Evolutionary conservation across 1,140 invertebrate species (phyloP), one percentile per base, ranked within the genome.

Genomic region (Rhopalosiphum padi): DNA sequence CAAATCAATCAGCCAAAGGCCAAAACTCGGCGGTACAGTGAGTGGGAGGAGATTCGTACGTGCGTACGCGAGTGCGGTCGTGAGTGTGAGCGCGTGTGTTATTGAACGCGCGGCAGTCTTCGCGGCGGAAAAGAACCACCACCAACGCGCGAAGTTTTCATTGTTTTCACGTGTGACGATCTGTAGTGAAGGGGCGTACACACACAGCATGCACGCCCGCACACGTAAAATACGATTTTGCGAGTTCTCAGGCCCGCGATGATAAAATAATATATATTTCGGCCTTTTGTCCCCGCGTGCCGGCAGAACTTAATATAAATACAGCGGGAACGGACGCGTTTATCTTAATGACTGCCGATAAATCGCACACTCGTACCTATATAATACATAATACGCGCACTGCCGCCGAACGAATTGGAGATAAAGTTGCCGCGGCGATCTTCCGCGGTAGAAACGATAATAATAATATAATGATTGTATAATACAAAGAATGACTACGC

Each of bases 111-210:
- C 87, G 46, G 8, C 15, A 68, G 60, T 46, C 43, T 86, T 86
- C 15, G 85, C 43, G 1, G 5, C 41, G 4, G 11, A 86, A 46
- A 86, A 30, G 48, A 89, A n/a, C n/a, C n/a, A 51, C 30, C 60
- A 4, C 55, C 2, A 37, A 1, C 37, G 37, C 55, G 7, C 9
- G 22, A 90, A 90, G 88, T 90, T 90, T 90, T 90, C 88, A 90
- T 90, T 90, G 51, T n/a, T 48, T 87, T n/a, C 30, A 87, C 43
- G 89, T 90, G 53, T 90, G 89, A 68, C 89, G 55, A 90, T 8
- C 89, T 23, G 11, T 43, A 43, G 85, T 25, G 48, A 68, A 22
- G 41, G 53, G 37, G 41, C 55, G 55, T n/a, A 22, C 21, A 22
- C 21, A 22, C n/a, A 35, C 51, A 15, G 48, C n/a, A 37, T n/a